Evolutionary conservation across 2,797 vertebrate genomes (phyloP), one percentile per base, ranked within the genome.

Genomic region (Sebastes flavidus): DNA sequence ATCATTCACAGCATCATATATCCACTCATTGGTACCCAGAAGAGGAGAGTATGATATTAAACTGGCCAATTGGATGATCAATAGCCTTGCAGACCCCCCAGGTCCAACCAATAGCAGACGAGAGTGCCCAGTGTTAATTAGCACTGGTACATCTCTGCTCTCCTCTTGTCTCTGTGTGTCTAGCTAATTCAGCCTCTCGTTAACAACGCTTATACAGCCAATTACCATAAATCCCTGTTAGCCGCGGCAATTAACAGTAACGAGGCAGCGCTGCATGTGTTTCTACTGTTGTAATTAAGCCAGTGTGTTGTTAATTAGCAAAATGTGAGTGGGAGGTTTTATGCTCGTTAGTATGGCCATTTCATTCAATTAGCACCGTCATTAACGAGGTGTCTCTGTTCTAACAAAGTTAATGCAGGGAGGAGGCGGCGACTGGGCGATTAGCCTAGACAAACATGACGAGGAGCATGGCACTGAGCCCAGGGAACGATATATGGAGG

Each of bases 351-450:
- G 97, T 83, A 89, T 96, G 95, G 97, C 97, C 97, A 97, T 98
- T 99, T 99, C 97, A 99, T 99, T 99, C 98, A 99, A 99, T 99
- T 99, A 99, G 98, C 96, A 94, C 96, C 95, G 96, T 97, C 98
- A 98, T 99, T 99, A 99, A 98, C 97, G 94, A 97, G 97, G 97
- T 97, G 97, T 98, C 96, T 97, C 96, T 97, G 97, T 97, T 94
- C 96, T 96, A 96, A 97, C 96, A 97, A 97, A 92, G 92, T 94
- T 93, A 92, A 91, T 92, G 89, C 89, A 72, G 84, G 88, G 89
- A 92, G 93, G 90, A 90, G 91, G 92, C 34, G 34, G 70, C 68
- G 55, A 69, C 83, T 58, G 85, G 88, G 82, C 78, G 97, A 97
- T 97, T 98, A 98, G 96, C 96, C 96, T 94, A 96, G 96, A 97